A percentile compares a stretch with the other conserved stretches of the same genome.
phyloP scores from a whole-genome alignment of 2,888 invertebrate genomes.

The Acanthopleura granulata region DNA sequence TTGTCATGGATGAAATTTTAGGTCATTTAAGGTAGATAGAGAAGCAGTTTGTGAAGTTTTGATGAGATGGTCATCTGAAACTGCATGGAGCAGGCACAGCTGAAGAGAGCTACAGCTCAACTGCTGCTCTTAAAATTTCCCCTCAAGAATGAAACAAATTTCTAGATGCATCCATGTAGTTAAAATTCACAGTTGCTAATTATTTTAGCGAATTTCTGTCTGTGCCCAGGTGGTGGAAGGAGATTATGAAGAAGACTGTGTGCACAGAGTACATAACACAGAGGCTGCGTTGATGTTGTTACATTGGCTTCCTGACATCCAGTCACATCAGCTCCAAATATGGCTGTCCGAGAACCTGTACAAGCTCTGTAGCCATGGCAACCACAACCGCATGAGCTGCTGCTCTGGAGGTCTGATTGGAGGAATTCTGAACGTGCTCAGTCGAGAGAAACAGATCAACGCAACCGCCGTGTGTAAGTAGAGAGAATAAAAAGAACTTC shows the following conservation, averaged over 20 bases:
- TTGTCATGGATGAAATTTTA: too few relatives aligned
- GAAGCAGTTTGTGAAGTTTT: too few relatives aligned
- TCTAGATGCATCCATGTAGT: too few relatives aligned
- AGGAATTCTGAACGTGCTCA: constrained; percentile 71
- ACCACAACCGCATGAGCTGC: constrained; percentile 73
- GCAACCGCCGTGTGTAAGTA: constrained; percentile 67
- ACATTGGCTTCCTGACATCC: constrained; percentile 72
- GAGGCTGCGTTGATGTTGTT: constrained; percentile 73
- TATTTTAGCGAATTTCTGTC: neutral
- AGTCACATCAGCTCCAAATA: constrained; percentile 66
- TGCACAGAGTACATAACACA: constrained; percentile 65
- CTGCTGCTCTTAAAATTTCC: too few relatives aligned
- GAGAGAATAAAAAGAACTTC: too few relatives aligned
- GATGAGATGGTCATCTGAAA: too few relatives aligned
- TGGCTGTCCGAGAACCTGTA: constrained; percentile 70
- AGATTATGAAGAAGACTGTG: constrained; percentile 45
- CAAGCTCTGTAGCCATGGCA: constrained; percentile 63
- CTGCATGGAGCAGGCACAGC: too few relatives aligned
- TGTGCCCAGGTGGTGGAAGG: constrained; percentile 51
- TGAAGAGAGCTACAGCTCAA: too few relatives aligned
- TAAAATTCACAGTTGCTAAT: too few relatives aligned
- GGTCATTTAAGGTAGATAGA: too few relatives aligned
- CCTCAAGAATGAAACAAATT: too few relatives aligned
- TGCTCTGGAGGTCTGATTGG: constrained; percentile 73
- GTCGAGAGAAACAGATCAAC: constrained; percentile 69